A percentile compares a stretch with the other conserved stretches of the same genome.
Evolutionary conservation across 2,113 vertebrate species (phyloP).

Genomic region (Caranx ignobilis): DNA sequence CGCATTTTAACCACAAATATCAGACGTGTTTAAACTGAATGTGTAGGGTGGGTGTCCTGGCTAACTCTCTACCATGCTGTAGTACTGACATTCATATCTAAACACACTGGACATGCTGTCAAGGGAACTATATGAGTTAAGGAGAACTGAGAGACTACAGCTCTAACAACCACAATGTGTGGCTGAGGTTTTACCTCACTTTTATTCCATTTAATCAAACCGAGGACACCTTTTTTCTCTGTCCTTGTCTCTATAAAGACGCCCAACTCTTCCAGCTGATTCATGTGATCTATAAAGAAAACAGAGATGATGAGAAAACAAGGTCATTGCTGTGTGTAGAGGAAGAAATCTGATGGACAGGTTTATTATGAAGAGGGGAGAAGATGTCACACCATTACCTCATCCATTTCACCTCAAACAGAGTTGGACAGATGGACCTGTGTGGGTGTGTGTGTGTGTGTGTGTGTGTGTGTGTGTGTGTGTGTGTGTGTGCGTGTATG

Average conservation of each 20-base stretch:
- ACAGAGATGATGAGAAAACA: background rate
- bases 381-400: constrained; percentile 69
- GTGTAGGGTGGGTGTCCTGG: no score
- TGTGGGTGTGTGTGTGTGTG: constrained; percentile 36
- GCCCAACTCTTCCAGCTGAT: background rate
- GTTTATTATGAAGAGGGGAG: constrained; percentile 21
- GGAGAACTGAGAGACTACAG: no score
- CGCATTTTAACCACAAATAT: no score
- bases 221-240: background rate
- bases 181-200: no score
- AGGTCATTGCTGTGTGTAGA: background rate
- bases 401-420: constrained; percentile 71
- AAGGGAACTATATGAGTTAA: no score
- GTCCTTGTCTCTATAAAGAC: background rate
- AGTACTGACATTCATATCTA: no score
- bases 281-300: background rate
- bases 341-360: constrained; percentile 12
- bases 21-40: no score
- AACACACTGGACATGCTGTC: no score
- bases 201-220: background rate
- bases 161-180: no score
- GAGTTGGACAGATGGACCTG: constrained; percentile 72
- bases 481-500: constrained; percentile 38
- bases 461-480: background rate
- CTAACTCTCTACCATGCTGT: no score